Conservation (phyloP, 2,888 invertebrate species). For the Apotomis capreana region DNA sequence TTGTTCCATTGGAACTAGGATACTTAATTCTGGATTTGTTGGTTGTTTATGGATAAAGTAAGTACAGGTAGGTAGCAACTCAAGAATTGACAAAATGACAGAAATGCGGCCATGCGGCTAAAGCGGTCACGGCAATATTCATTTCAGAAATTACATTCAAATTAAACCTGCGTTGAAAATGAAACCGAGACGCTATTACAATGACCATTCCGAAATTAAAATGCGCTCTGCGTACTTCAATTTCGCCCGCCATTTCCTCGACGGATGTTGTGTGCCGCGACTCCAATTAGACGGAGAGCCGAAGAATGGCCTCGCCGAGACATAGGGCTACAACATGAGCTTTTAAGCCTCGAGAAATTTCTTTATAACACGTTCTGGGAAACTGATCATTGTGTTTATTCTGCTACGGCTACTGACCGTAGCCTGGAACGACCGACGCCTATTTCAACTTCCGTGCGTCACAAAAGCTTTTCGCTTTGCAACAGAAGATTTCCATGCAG, state of each 20-base stretch:
- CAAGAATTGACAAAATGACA: too few relatives aligned
- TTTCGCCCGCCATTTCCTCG: slow-evolving; percentile 56
- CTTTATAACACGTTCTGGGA: not conserved
- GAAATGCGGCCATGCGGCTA: too few relatives aligned
- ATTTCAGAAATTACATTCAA: slow-evolving; percentile 11
- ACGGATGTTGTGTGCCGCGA: slow-evolving; percentile 58
- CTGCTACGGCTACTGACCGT: too few relatives aligned
- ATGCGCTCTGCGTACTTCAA: slow-evolving; percentile 60
- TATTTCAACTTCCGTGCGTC: too few relatives aligned
- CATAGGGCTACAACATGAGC: not conserved
- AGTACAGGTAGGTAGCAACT: too few relatives aligned
- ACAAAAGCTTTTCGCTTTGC: too few relatives aligned
- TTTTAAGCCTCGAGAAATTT: slow-evolving; percentile 11
- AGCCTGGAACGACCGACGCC: too few relatives aligned
- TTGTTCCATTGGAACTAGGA: too few relatives aligned
- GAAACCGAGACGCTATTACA: slow-evolving; percentile 29
- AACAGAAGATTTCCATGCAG: too few relatives aligned
- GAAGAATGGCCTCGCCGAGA: slow-evolving; percentile 47
- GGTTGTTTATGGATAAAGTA: too few relatives aligned
- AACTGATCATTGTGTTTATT: not conserved
- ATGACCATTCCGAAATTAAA: slow-evolving; percentile 60
- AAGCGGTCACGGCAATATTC: not conserved
- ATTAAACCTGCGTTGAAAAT: slow-evolving; percentile 15
- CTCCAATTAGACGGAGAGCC: slow-evolving; percentile 62
- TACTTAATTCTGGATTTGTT: too few relatives aligned